Evolutionary conservation across 2,888 invertebrate species (phyloP).

Genomic region (Acanthoscelides obtectus): DNA sequence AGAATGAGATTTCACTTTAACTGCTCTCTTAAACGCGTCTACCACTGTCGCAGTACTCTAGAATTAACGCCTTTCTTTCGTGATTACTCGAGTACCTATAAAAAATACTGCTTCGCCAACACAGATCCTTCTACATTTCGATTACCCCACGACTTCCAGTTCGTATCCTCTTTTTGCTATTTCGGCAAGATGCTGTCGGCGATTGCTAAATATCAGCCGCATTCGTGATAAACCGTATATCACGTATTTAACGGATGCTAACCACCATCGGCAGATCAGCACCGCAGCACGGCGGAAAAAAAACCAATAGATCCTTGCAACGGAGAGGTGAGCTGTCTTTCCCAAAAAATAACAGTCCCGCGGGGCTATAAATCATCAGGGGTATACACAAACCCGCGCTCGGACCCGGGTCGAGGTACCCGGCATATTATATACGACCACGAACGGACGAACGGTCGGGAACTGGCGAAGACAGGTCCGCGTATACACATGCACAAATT

Average conservation of each 20-base stretch:
- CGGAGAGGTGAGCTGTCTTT: background rate
- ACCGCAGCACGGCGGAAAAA: background rate
- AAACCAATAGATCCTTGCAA: background rate
- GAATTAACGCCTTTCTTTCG: too few species aligned
- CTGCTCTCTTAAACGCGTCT: too few species aligned
- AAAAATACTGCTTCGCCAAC: too few species aligned
- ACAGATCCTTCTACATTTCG: too few species aligned
- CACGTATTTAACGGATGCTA: background rate
- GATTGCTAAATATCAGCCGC: background rate
- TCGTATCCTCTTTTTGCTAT: too few species aligned
- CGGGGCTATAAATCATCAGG: background rate
- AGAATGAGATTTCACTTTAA: too few species aligned
- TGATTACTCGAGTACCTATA: too few species aligned
- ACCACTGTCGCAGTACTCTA: too few species aligned
- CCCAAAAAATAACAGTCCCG: background rate
- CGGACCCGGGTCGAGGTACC: background rate
- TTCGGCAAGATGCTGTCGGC: background rate
- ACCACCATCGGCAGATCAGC: background rate
- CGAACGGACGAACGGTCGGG: background rate
- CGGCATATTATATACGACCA: background rate
- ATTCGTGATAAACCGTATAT: background rate
- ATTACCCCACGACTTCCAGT: too few species aligned
- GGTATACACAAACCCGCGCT: background rate
- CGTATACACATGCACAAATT: background rate
- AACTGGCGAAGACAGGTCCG: background rate